Evolutionary conservation across 2,797 vertebrate species (phyloP).

Genomic region (Microctenopoma lineatum): DNA sequence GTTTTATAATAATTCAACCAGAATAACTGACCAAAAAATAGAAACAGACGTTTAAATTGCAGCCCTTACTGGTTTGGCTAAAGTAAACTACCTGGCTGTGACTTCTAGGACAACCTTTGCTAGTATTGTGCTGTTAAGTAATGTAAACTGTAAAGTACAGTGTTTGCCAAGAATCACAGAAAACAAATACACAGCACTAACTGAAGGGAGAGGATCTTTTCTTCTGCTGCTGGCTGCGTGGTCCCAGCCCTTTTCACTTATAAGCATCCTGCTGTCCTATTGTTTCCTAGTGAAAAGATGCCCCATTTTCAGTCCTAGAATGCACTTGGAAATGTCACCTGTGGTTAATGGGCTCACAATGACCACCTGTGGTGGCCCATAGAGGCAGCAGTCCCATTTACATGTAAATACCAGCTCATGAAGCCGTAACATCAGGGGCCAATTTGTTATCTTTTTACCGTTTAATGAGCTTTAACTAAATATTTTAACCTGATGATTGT

Average conservation of each 20-base stretch:
- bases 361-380: conserved; percentile 48
- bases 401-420: conserved; percentile 31
- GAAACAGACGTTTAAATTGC: background rate
- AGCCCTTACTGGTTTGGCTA: too few relatives aligned
- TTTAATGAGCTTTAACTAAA: background rate
- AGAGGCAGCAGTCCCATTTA: conserved; percentile 35
- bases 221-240: conserved; percentile 20
- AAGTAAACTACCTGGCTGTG: too few relatives aligned
- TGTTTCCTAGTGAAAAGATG: conserved; percentile 48
- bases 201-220: conserved; percentile 10
- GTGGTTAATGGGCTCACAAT: conserved; percentile 50
- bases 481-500: conserved; percentile 4
- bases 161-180: conserved; percentile 5
- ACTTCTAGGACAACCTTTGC: too few relatives aligned
- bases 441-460: background rate
- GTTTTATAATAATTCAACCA: conserved; percentile 1
- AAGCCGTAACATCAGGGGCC: conserved; percentile 2
- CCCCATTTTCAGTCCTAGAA: conserved; percentile 38
- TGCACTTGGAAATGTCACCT: conserved; percentile 51
- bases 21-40: background rate
- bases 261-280: conserved; percentile 45
- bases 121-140: background rate
- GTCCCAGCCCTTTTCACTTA: conserved; percentile 29
- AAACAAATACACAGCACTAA: conserved; percentile 13
- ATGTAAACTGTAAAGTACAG: background rate